Evolutionary conservation across 2,888 invertebrate genomes (phyloP), one percentile per base, ranked within the genome.

Genomic region (Pollenia angustigena): DNA sequence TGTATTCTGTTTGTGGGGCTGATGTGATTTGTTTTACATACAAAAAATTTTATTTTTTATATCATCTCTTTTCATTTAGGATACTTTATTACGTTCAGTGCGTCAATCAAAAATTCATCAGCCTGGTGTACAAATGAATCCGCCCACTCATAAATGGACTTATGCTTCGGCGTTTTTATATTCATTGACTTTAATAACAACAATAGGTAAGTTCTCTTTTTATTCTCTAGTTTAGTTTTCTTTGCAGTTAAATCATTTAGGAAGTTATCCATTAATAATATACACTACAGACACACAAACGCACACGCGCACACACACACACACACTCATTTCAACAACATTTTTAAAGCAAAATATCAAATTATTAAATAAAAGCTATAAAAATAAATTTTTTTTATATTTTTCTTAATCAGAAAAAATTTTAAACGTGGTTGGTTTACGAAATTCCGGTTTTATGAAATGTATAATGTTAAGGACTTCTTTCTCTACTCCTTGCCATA

Each of bases 131-230:
- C 93, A 92, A 89, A 93, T 91, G 92, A 92, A 90, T 91, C 92
- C 93, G 71, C 92, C 93, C 75, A 94, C 95, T 89, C 96, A 97
- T 91, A 95, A 96, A 89, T 98, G 98, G 98, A 97, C 97, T 66
- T 98, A 98, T 93, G 97, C 98, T 88, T 97, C 97, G 89, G 97
- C 98, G 89, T 97, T 98, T 92, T 95, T 99, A 71, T 99, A 98
- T 93, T 98, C 98, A 42, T 94, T 98, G 89, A 98, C 98, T 18
- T 95, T 99, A 89, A 98, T 98, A 91, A 98, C 98, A 10, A 98
- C 98, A 54, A 98, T 98, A 90, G 98, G 98, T 98, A 93, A 96
- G 96, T 87, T 60, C 69, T 46, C 32, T 16, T 9, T 14, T n/a
- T 18, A 7, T 46, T 18, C 11, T 14, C 66, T 58, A 8, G 9